phyloP scores from a whole-genome alignment of 2,888 invertebrate species.

The Drymonia ruficornis region DNA sequence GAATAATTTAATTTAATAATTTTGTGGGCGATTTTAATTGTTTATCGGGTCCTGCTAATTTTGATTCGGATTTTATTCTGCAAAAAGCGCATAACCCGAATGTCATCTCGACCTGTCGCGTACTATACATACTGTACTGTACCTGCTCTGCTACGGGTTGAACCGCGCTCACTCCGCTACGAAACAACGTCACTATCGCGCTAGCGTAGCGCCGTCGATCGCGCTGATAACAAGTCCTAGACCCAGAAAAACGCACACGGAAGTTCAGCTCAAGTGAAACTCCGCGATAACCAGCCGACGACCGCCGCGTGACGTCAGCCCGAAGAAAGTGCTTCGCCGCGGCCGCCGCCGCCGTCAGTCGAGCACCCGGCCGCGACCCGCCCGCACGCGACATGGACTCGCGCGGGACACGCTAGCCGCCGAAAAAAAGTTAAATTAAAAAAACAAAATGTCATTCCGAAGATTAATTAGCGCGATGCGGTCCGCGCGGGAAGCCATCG shows the following conservation, averaged over 20 bases:
- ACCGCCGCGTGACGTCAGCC: slow-evolving; percentile 56
- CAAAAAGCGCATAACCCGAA: too few relatives aligned
- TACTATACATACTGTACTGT: too few relatives aligned
- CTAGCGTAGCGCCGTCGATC: too few relatives aligned
- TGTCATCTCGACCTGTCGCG: too few relatives aligned
- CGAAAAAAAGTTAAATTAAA: slow-evolving; percentile 30
- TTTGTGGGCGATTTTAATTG: too few relatives aligned
- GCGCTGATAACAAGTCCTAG: slow-evolving; percentile 25
- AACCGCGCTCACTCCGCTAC: neutral
- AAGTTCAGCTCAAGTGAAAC: slow-evolving; percentile 48
- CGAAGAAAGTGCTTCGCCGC: slow-evolving; percentile 42
- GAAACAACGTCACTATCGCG: neutral
- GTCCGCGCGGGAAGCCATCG: slow-evolving; percentile 68
- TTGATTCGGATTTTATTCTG: too few relatives aligned
- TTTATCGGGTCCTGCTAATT: too few relatives aligned
- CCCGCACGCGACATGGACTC: slow-evolving; percentile 53
- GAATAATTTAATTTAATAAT: too few relatives aligned
- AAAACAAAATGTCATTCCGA: slow-evolving; percentile 65
- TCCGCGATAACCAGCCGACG: slow-evolving; percentile 41
- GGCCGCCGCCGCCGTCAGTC: slow-evolving; percentile 46
- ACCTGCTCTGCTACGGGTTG: neutral
- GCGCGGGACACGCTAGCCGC: slow-evolving; percentile 34
- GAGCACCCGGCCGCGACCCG: slow-evolving; percentile 51
- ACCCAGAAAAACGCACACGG: slow-evolving; percentile 39
- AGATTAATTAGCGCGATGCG: slow-evolving; percentile 72